Conservation (phyloP, 1,140 invertebrate genomes). For the Tetragonula clypearis region DNA sequence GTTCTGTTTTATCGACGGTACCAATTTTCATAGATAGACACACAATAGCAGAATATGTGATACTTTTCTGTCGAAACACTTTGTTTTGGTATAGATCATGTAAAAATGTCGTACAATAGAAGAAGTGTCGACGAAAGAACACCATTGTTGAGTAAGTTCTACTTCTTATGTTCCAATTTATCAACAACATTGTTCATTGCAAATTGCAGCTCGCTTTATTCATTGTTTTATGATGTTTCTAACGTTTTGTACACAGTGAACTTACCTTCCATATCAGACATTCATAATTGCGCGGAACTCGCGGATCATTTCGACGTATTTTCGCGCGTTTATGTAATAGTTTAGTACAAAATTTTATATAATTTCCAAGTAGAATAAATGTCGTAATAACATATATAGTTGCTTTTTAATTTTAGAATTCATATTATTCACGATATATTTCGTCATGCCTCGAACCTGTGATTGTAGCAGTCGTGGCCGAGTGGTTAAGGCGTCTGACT, state of each 20-base stretch:
- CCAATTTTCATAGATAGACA: not conserved
- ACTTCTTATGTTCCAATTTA: not conserved
- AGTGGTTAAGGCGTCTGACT: slow-evolving; percentile 84
- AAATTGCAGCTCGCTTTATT: not conserved
- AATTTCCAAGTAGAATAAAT: not conserved
- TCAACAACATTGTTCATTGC: not conserved
- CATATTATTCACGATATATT: not conserved
- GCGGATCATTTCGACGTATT: not conserved
- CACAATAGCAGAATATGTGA: not conserved
- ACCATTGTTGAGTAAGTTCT: slow-evolving; percentile 63
- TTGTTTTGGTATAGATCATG: slow-evolving; percentile 3
- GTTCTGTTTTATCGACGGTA: slow-evolving; percentile 50
- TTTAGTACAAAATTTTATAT: too few relatives aligned
- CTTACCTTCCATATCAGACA: not conserved
- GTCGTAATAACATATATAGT: not conserved
- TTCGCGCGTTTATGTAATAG: too few relatives aligned
- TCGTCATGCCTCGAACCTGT: fast-evolving
- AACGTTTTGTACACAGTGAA: not conserved
- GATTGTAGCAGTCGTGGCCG: slow-evolving; percentile 76
- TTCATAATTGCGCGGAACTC: not conserved
- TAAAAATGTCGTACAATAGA: slow-evolving; percentile 34
- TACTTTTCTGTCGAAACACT: not conserved
- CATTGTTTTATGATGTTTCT: not conserved
- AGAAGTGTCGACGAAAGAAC: slow-evolving; percentile 38
- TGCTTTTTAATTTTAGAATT: not conserved